Conservation (phyloP, 1,140 invertebrate species). For the Drosophila mojavensis region DNA sequence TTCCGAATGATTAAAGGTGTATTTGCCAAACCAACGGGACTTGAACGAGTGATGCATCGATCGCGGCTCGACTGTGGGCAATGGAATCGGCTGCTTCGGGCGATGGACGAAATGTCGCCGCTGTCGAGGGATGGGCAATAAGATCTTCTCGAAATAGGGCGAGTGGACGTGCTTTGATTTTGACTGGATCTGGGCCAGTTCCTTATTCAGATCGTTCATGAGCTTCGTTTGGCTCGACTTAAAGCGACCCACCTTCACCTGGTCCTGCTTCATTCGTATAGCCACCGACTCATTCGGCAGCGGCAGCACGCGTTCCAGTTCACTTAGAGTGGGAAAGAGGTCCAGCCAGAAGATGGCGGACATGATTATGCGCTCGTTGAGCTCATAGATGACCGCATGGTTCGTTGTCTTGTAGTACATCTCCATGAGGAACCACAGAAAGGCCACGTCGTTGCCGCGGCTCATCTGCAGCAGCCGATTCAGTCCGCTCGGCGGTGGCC, state of each 20-base stretch:
- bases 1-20: background rate
- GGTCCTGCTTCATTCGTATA: constrained; percentile 1
- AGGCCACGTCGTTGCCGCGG: constrained; percentile 65
- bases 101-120: background rate
- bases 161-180: background rate
- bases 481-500: constrained; percentile 8
- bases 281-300: constrained; percentile 34
- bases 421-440: constrained; percentile 76
- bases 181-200: background rate
- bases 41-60: background rate
- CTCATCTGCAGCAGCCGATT: constrained; percentile 37
- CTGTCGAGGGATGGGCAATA: background rate
- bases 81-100: constrained; percentile 11
- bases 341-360: constrained; percentile 69
- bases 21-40: constrained; percentile 55
- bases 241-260: background rate
- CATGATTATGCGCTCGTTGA: constrained; percentile 70
- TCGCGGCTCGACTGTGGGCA: background rate
- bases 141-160: constrained; percentile 48
- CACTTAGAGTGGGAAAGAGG: constrained; percentile 53
- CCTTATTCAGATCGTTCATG: background rate
- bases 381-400: constrained; percentile 29
- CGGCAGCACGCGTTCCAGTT: constrained; percentile 66
- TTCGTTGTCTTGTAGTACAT: constrained; percentile 52
- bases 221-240: background rate